Percentiles rank a stretch among this genome's conserved stretches.
Conservation (phyloP, 53 echinoderm and acorn worm genomes). For the Paelopatides confundens region DNA sequence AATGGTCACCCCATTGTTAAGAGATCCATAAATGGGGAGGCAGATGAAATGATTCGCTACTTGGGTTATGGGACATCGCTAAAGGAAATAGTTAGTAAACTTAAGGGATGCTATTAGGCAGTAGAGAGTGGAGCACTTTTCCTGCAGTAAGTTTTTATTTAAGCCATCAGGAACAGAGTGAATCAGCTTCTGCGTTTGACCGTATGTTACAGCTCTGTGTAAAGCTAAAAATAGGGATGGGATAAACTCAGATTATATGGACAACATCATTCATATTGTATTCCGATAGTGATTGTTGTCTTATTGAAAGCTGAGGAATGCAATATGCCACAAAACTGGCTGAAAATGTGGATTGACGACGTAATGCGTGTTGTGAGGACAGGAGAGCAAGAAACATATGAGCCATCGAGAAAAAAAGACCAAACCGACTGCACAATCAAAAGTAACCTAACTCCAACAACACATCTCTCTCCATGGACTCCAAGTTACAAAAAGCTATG, state of each 20-base stretch:
- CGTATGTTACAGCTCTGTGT: not conserved
- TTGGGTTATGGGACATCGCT: too few relatives aligned
- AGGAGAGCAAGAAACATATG: not conserved
- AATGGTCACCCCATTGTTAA: too few relatives aligned
- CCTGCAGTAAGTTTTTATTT: constrained; percentile 21
- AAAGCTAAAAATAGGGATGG: not conserved
- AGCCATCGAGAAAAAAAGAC: not conserved
- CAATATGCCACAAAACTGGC: not conserved
- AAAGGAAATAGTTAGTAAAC: too few relatives aligned
- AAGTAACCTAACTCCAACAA: not conserved
- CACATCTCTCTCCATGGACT: too few relatives aligned
- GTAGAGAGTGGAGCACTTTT: constrained; percentile 28
- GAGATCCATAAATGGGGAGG: too few relatives aligned
- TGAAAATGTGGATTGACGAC: not conserved
- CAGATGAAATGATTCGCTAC: too few relatives aligned
- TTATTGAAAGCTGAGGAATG: not conserved
- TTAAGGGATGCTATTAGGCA: not conserved
- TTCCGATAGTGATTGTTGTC: not conserved
- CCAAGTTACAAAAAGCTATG: not conserved
- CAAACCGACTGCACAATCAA: not conserved
- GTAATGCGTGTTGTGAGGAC: not conserved
- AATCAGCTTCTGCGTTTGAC: not conserved
- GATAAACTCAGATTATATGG: not conserved
- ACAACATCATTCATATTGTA: not conserved
- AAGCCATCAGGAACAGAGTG: not conserved